Base-by-base conservation (phyloP, 2,113 vertebrate species). In the Oreotrochilus melanogaster region DNA sequence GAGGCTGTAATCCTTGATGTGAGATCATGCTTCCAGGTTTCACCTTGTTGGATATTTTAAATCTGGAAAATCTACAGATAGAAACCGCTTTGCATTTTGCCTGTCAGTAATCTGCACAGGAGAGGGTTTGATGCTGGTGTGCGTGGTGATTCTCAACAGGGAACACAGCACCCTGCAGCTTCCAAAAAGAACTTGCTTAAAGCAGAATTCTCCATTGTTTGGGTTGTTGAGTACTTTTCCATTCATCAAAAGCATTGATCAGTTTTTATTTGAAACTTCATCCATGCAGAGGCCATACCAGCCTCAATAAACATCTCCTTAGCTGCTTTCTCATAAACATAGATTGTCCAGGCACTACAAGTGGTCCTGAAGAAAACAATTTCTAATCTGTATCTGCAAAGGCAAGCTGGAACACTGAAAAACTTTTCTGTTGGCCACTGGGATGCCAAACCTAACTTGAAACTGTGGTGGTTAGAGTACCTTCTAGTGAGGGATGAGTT, bases 201-300 rank as follows among this genome's bases (percentile, higher is more conserved):
- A 78, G 28, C 48, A 16, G 31, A 76, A n/a, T 53, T 78, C 27
- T 84, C 88, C 72, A 64, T 69, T 84, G 56, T 66, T 86, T 79
- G 80, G 24, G 60, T 95, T 93, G 50, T 86, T 89, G 56, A 91
- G 28, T 86, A 66, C 31, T 92, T 92, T 75, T 93, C 69, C 93
- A 91, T 94, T 90, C 5, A 10, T 95, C 86, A 81, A 81, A 95
- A 94, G 10, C 93, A 96, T 94, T 35, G 4, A 67, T 88, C 94
- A 70, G 17, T 74, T 96, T 96, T 97, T 88, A 78, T 95, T 97
- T 96, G 37, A 86, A 65, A 35, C 39, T 67, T 84, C 92, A 86
- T 95, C 78, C 89, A 78, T 74, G 22, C 82, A 81, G 88, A 92
- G 94, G 57, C 61, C 10, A 1, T 83, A 53, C 88, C 67, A 10